Evolutionary conservation across 2,113 vertebrate genomes (phyloP).

Genomic region (Pangasianodon hypophthalmus): DNA sequence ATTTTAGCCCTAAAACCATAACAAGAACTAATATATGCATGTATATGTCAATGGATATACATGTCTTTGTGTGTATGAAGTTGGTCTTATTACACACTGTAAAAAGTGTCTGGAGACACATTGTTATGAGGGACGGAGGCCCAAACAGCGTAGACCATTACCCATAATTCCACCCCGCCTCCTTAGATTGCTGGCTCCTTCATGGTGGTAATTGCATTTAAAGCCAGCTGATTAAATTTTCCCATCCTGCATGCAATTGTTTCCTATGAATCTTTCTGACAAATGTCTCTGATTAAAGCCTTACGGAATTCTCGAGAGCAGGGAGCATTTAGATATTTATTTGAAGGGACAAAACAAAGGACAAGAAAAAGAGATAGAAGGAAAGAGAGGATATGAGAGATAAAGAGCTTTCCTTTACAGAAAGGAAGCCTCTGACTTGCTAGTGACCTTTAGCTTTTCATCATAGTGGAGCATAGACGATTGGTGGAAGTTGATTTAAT

Average conservation of each 20-base stretch:
- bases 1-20: not conserved
- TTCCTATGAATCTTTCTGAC: slow-evolving; percentile 74
- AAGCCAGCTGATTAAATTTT: slow-evolving; percentile 72
- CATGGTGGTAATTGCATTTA: slow-evolving; percentile 68
- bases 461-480: not conserved
- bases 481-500: not conserved
- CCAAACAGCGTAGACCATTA: slow-evolving; percentile 23
- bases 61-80: slow-evolving; percentile 2
- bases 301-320: slow-evolving; percentile 71
- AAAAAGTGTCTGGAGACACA: not conserved
- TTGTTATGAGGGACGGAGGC: not conserved
- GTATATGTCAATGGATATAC: not conserved
- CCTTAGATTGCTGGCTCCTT: slow-evolving; percentile 52
- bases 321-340: slow-evolving; percentile 63
- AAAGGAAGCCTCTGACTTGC: not conserved
- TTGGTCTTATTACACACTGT: not conserved
- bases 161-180: slow-evolving; percentile 37
- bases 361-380: not conserved
- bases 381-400: not conserved
- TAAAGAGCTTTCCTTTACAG: not conserved
- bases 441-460: not conserved
- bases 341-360: slow-evolving; percentile 14
- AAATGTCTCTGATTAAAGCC: slow-evolving; percentile 74
- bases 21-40: not conserved
- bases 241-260: slow-evolving; percentile 70